Conservation (phyloP, 2,888 invertebrate genomes). For the Leptopterna dolabrata region DNA sequence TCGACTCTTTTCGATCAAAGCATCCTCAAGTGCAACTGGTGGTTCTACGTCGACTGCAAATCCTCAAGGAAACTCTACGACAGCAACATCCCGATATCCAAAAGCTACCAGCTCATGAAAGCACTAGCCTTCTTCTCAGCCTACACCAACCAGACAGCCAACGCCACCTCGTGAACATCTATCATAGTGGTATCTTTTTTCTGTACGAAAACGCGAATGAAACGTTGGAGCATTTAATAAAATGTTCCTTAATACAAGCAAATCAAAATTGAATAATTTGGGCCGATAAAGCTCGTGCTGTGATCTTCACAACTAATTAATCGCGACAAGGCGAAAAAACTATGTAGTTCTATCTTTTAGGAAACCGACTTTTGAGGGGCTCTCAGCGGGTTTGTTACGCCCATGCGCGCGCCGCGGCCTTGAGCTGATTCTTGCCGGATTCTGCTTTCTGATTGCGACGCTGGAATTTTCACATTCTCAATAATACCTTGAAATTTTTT, state of each 20-base stretch:
- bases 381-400: background rate
- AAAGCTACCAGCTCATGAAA: constrained; percentile 92
- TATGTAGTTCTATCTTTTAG: background rate
- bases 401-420: constrained; percentile 36
- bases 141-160: constrained; percentile 73
- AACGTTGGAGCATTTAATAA: background rate
- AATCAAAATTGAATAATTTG: background rate
- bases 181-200: background rate
- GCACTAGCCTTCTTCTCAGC: constrained; percentile 89
- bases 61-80: constrained; percentile 83
- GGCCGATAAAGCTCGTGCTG: constrained; percentile 30
- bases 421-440: constrained; percentile 44
- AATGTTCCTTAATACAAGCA: background rate
- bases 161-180: constrained; percentile 28
- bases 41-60: constrained; percentile 93
- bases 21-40: constrained; percentile 92
- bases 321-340: background rate
- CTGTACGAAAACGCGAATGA: background rate
- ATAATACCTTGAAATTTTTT: background rate
- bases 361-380: background rate
- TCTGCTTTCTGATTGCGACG: constrained; percentile 35
- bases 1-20: constrained; percentile 92
- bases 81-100: constrained; percentile 90
- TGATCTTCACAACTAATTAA: background rate
- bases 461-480: constrained; percentile 2